Conservation (phyloP, 2,888 invertebrate species). For the Camptogramma bilineatum region DNA sequence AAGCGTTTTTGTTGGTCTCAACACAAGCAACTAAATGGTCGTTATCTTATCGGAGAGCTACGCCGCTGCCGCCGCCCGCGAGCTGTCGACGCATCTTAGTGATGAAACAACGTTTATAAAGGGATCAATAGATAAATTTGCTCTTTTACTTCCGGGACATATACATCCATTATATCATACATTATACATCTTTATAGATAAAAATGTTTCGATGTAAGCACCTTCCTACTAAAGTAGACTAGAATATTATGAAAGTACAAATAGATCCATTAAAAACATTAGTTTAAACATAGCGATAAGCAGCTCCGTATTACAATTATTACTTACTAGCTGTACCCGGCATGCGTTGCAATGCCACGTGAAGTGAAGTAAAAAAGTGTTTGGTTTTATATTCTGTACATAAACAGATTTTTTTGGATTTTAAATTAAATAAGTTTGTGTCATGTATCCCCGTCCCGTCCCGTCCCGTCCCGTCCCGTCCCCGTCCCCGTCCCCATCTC, state of each 20-base stretch:
- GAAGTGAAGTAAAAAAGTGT: too few relatives aligned
- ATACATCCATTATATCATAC: too few relatives aligned
- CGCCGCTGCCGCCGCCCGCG: constrained; percentile 45
- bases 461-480: too few relatives aligned
- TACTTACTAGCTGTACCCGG: background rate
- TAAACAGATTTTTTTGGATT: too few relatives aligned
- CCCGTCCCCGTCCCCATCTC: too few relatives aligned
- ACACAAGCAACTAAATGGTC: background rate
- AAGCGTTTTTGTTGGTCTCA: constrained; percentile 34
- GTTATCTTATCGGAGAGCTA: constrained; percentile 61
- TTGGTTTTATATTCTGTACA: too few relatives aligned
- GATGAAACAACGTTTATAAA: constrained; percentile 55
- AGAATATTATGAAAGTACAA: background rate
- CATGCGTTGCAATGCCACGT: too few relatives aligned
- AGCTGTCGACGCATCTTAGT: constrained; percentile 46
- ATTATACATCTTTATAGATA: constrained; percentile 1
- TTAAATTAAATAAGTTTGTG: too few relatives aligned
- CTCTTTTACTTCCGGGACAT: constrained; percentile 48
- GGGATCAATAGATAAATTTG: constrained; percentile 50
- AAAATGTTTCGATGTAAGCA: background rate
- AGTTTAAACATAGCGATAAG: background rate
- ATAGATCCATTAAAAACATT: background rate
- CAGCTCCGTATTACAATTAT: background rate
- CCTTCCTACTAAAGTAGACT: background rate
- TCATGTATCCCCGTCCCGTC: too few relatives aligned